Evolutionary conservation across 2,797 vertebrate species (phyloP).

Genomic region (Coluber constrictor): DNA sequence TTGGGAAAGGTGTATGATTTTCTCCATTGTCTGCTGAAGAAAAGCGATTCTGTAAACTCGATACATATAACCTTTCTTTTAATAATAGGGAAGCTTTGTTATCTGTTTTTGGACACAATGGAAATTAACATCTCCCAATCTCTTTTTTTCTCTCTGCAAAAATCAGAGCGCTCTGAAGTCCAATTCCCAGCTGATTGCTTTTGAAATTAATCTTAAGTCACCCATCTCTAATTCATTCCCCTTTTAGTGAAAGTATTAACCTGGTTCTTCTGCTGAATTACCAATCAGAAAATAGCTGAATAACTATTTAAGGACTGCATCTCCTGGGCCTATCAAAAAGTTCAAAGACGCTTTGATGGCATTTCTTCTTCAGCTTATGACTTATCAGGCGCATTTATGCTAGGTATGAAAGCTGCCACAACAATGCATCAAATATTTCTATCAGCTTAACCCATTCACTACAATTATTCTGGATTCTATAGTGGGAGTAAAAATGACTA

Average conservation of each 20-base stretch:
- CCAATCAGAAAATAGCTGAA: slow-evolving; percentile 53
- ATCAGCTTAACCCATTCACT: slow-evolving; percentile 51
- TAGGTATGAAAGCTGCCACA: slow-evolving; percentile 14
- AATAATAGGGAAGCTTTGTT: not conserved
- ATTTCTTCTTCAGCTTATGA: slow-evolving; percentile 15
- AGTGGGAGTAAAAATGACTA: slow-evolving; percentile 47
- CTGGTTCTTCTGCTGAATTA: slow-evolving; percentile 48
- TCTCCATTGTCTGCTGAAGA: not conserved
- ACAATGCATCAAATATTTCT: slow-evolving; percentile 19
- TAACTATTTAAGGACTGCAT: slow-evolving; percentile 39
- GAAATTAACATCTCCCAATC: not conserved
- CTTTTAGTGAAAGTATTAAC: slow-evolving; percentile 55
- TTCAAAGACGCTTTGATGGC: slow-evolving; percentile 55
- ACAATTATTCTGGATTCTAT: slow-evolving; percentile 26
- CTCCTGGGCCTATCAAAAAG: slow-evolving; percentile 45
- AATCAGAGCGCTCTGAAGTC: slow-evolving; percentile 29
- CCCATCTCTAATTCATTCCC: slow-evolving; percentile 39
- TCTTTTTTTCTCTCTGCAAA: slow-evolving; percentile 17
- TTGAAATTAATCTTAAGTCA: slow-evolving; percentile 58
- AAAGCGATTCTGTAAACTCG: not conserved
- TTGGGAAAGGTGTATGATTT: not conserved
- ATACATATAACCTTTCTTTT: not conserved
- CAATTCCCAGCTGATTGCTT: slow-evolving; percentile 41
- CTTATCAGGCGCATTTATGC: slow-evolving; percentile 39
- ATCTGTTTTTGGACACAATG: slow-evolving; percentile 16